Conservation (phyloP, 2,113 vertebrate genomes). For the Isurus oxyrinchus region DNA sequence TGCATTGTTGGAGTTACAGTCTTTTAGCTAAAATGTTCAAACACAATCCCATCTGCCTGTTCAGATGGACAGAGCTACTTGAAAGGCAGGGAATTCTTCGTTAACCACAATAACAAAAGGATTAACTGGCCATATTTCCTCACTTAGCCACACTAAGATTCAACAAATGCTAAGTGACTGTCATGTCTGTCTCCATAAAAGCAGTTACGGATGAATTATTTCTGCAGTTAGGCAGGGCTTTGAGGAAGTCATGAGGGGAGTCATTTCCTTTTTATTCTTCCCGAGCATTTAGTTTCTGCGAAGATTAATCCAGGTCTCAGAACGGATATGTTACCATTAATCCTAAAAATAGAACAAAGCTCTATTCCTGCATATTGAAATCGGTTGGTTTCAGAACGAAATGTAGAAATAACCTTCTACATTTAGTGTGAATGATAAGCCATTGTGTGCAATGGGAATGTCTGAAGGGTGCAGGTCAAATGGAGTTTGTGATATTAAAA, state of each 20-base stretch:
- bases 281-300: neutral
- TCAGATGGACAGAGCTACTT: neutral
- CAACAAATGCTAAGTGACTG: no score
- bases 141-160: no score
- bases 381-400: neutral
- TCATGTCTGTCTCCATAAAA: no score
- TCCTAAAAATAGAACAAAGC: neutral
- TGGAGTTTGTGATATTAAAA: neutral
- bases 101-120: neutral
- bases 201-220: no score
- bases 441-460: neutral
- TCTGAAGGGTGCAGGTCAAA: neutral
- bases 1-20: neutral
- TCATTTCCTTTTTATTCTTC: neutral
- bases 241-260: neutral
- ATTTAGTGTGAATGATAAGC: neutral
- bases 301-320: neutral
- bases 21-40: neutral
- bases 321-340: neutral
- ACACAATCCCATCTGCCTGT: neutral
- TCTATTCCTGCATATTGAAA: neutral
- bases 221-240: neutral
- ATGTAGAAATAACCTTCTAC: neutral
- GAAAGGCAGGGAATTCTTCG: neutral
- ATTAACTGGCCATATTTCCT: neutral